These are phyloP conservation scores for Goniozus legneri DNA, from an alignment of 1,140 invertebrate genomes.

Conservation along the genomic window DNA sequence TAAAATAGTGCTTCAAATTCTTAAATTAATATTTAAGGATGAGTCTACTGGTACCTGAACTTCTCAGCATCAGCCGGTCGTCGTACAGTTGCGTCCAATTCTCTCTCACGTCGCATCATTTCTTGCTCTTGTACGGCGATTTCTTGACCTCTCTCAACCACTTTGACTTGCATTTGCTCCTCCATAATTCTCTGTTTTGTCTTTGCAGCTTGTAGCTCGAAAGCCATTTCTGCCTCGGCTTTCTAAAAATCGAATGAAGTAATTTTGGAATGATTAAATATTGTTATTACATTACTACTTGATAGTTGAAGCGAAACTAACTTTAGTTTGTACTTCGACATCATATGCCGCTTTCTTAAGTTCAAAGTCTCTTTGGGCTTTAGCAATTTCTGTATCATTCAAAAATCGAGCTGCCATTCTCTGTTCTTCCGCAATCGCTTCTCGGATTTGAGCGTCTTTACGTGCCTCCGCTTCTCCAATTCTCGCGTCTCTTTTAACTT, in stretches of 20 bases:
- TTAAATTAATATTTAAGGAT: not conserved
- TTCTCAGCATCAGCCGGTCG: slow-evolving; percentile 94
- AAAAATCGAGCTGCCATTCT: slow-evolving; percentile 85
- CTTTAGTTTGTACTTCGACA: slow-evolving; percentile 93
- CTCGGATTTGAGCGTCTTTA: slow-evolving; percentile 83
- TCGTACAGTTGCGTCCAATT: slow-evolving; percentile 85
- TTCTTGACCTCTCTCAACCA: slow-evolving; percentile 89
- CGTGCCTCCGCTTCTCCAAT: slow-evolving; percentile 95
- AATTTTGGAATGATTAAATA: not conserved
- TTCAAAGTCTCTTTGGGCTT: slow-evolving; percentile 94
- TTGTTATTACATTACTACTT: not conserved
- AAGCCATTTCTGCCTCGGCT: slow-evolving; percentile 94
- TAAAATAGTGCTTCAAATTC: not conserved
- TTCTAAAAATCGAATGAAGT: slow-evolving; percentile 49
- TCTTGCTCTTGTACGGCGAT: slow-evolving; percentile 89
- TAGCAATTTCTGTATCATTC: slow-evolving; percentile 96
- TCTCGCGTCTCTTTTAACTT: slow-evolving; percentile 93
- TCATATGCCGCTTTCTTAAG: slow-evolving; percentile 96
- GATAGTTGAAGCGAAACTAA: no score
- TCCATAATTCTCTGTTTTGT: slow-evolving; percentile 95
- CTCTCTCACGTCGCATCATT: slow-evolving; percentile 78
- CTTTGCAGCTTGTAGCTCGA: slow-evolving; percentile 91
- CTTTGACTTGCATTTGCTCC: slow-evolving; percentile 94
- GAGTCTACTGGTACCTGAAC: slow-evolving; percentile 56
- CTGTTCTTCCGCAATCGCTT: slow-evolving; percentile 94